Percentiles rank a stretch among this genome's conserved stretches.
phyloP scores from a whole-genome alignment of 2,797 vertebrate species.

The Calcarius lapponicus region DNA sequence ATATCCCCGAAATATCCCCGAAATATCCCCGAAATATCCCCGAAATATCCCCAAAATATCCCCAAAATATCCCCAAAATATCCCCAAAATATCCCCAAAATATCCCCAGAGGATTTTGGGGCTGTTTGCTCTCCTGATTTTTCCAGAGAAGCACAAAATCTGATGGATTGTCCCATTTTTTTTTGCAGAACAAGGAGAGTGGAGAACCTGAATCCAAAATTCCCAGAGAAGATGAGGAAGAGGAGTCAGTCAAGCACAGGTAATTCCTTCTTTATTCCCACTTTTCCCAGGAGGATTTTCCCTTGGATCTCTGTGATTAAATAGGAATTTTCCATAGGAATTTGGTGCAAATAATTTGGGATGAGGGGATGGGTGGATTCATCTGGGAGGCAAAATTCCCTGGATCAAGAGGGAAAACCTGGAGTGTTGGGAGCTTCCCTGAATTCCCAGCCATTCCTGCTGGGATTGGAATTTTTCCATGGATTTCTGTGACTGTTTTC shows the following conservation, averaged over 20 bases:
- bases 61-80: too few species aligned
- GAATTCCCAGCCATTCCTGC: neutral
- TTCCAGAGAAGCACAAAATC: neutral
- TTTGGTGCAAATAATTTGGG: neutral
- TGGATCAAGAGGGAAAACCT: neutral
- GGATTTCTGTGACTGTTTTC: neutral
- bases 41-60: accelerated
- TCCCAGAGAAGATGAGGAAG: conserved; percentile 74
- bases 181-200: conserved; percentile 77
- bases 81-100: accelerated
- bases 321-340: accelerated
- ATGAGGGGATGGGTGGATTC: neutral
- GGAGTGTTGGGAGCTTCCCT: neutral
- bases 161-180: neutral
- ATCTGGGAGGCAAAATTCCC: neutral
- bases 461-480: neutral
- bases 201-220: conserved; percentile 81
- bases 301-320: accelerated
- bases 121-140: neutral
- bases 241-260: conserved; percentile 79
- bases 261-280: conserved; percentile 41
- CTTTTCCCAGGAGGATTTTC: neutral
- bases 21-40: too few species aligned
- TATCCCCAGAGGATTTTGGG: neutral
- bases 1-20: too few species aligned